Percentiles rank a stretch among this genome's conserved stretches.
These are phyloP conservation scores for Hypolimnas misippus DNA, from an alignment of 2,888 invertebrate genomes.

Conservation along the genomic window DNA sequence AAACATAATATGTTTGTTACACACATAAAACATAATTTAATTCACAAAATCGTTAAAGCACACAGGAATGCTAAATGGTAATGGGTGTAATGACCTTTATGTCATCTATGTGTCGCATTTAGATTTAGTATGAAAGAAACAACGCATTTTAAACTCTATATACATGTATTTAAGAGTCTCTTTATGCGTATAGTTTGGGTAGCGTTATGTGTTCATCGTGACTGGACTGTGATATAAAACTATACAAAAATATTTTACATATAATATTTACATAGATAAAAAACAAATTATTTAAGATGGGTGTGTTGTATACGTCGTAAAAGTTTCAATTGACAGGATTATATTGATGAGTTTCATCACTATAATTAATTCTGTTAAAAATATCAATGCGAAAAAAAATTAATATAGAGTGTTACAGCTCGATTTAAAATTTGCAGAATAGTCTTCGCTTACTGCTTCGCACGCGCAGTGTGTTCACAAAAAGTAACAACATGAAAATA, in stretches of 20 bases:
- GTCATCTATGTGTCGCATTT: slow-evolving; percentile 17
- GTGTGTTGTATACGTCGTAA: too few species aligned
- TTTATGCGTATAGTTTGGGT: not conserved
- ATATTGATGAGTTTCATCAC: too few species aligned
- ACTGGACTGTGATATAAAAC: slow-evolving; percentile 6
- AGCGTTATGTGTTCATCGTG: not conserved
- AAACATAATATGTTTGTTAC: not conserved
- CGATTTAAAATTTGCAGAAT: too few species aligned
- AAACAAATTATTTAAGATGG: too few species aligned
- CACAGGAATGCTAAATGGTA: slow-evolving; percentile 10
- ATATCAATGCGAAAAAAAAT: too few species aligned
- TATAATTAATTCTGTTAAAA: too few species aligned
- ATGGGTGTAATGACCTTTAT: slow-evolving; percentile 39
- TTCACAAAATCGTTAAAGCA: slow-evolving; percentile 3
- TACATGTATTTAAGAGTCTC: not conserved
- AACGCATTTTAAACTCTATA: not conserved
- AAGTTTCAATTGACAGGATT: too few species aligned
- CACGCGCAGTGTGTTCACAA: too few species aligned
- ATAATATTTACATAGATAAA: too few species aligned
- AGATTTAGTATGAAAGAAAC: not conserved
- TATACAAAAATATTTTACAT: not conserved
- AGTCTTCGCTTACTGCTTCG: too few species aligned
- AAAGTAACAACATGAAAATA: too few species aligned
- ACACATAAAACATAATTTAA: not conserved
- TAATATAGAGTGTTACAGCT: too few species aligned